Evolutionary conservation across 2,797 vertebrate species (phyloP), one percentile per base, ranked within the genome.

Genomic region (Schizopygopsis pylzovi): DNA sequence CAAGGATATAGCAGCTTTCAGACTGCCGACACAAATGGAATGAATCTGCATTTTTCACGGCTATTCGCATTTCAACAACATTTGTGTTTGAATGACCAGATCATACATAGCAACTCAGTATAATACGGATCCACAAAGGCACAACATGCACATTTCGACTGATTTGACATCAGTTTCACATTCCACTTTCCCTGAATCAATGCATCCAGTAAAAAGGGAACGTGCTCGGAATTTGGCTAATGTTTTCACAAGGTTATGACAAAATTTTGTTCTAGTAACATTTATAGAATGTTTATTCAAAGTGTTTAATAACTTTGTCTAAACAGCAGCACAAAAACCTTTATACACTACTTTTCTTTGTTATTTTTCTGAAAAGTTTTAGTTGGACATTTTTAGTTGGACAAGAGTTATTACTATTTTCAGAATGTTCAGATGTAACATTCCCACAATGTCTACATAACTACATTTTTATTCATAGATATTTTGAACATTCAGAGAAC

Each of bases 21-120:
- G n/a, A 76, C 63, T 41, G 33, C 52, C 43, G 16, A 43, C 49
- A 61, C 61, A 87, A 67, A 45, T 18, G 22, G 45, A n/a, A 73
- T 52, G 45, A 56, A 67, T 72, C 28, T 65, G 16, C 22, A 73
- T 45, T 86, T 67, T 79, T 61, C 28, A 9, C 37, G 22, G 25
- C 61, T 63, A 63, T 25, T 59, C 7, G 4, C 33, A 77, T 45
- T 37, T 72, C 8, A 28, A 37, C 68, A 67, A 28, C 67, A 15
- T n/a, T 54, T 20, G 8, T 37, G 4, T 54, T 37, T 76, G 25
- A 52, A 37, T 52, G 18, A 76, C 25, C 25, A 47, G 70, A 72
- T 9, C 41, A 45, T 25, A 25, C 70, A 33, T 20, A 47, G 18
- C 72, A 75, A 2, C 47, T 52, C 16, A 33, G 15, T 9, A 28